Evolutionary conservation across 2,113 vertebrate species (phyloP).

Genomic region (Epinephelus fuscoguttatus): DNA sequence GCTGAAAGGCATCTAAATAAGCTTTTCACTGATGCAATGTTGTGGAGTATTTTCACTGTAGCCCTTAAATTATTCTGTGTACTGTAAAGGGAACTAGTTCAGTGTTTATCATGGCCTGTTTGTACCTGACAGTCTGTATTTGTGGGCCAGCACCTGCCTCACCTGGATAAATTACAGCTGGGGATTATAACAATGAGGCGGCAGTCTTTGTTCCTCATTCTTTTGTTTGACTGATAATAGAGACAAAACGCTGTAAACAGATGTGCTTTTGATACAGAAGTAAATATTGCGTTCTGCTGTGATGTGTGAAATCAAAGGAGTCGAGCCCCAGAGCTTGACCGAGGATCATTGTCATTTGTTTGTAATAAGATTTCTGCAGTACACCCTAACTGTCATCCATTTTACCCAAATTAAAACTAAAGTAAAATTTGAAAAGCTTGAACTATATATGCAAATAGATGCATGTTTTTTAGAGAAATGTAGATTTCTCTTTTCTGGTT

Average conservation of each 20-base stretch:
- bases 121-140: neutral
- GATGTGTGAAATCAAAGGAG: slow-evolving; percentile 10
- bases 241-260: slow-evolving; percentile 2
- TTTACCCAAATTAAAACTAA: neutral
- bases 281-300: neutral
- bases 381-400: neutral
- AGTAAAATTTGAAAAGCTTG: too few species aligned
- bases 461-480: neutral
- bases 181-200: slow-evolving; percentile 23
- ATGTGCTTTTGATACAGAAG: neutral
- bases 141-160: slow-evolving; percentile 24
- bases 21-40: neutral
- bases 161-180: slow-evolving; percentile 14
- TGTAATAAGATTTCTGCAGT: too few species aligned
- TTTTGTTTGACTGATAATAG: slow-evolving; percentile 29
- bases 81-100: slow-evolving; percentile 2
- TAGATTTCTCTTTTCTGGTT: neutral
- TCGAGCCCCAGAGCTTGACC: neutral
- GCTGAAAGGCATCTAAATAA: slow-evolving; percentile 2
- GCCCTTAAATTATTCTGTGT: neutral
- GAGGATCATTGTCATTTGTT: too few species aligned
- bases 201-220: slow-evolving; percentile 26
- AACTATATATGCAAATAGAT: neutral
- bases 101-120: slow-evolving; percentile 14
- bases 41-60: neutral